phyloP scores from a whole-genome alignment of 2,797 vertebrate species.

The Falco rusticolus region DNA sequence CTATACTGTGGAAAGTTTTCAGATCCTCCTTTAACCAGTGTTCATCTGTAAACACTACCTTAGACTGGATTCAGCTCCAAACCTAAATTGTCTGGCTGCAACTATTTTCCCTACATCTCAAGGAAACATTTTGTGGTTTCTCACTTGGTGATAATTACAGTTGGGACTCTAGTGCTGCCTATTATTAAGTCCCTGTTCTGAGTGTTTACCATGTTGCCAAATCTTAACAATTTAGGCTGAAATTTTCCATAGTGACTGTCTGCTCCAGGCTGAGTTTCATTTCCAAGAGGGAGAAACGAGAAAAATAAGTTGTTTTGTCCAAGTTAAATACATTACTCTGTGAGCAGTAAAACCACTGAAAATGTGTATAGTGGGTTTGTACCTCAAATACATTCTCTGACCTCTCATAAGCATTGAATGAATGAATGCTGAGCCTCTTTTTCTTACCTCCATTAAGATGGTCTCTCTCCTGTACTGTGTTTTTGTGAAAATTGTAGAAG shows the following conservation, averaged over 20 bases:
- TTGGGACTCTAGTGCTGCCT: neutral
- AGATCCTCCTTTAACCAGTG: neutral
- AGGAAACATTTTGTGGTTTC: neutral
- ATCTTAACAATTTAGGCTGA: neutral
- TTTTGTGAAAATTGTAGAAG: neutral
- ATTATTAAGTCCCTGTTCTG: neutral
- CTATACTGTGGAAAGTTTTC: neutral
- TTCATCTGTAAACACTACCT: neutral
- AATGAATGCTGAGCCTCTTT: neutral
- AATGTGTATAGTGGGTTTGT: neutral
- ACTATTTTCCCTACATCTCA: neutral
- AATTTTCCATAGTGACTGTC: neutral
- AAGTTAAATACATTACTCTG: neutral
- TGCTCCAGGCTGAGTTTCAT: neutral
- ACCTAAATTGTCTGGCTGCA: neutral
- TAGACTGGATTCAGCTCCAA: neutral
- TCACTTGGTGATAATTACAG: conserved; percentile 20
- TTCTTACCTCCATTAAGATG: neutral
- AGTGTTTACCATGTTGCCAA: conserved; percentile 5
- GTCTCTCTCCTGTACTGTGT: neutral
- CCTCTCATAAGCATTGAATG: neutral
- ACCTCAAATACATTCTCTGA: neutral
- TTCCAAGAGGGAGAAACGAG: neutral
- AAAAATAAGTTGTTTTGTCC: neutral
- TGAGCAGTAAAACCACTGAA: neutral